Base-by-base conservation (phyloP, 1,140 invertebrate genomes). In the Campoletis sonorensis region DNA sequence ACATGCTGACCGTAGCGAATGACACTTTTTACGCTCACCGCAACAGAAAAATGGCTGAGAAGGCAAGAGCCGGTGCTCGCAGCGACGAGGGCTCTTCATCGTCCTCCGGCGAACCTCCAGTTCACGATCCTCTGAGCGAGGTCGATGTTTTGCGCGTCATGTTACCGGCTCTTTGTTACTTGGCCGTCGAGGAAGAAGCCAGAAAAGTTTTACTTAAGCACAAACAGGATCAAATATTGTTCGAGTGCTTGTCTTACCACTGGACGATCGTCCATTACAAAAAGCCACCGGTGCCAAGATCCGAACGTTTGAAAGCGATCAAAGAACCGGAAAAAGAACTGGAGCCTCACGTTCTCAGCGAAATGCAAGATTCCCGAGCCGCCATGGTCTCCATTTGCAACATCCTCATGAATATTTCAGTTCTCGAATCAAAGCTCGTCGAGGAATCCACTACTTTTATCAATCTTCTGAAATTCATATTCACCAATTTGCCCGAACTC, bases 381-480 rank as follows among this genome's bases (percentile, higher is more conserved):
- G 96, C 97, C 0, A 96, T 98, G 93, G 95, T 97, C 26, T 96
- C 97, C 78, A 94, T 97, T 2, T 98, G 97, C 90, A 98, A 98
- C 85, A 95, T 98, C 67, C 95, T 98, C 61, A 97, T 98, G 96
- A 98, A 98, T 87, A 94, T 98, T 0, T 96, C 96, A 16, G 97
- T 98, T 0, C 89, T 98, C 33, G 97, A 98, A 89, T 94, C 95
- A 0, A 96, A 97, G 89, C 90, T 96, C 21, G 96, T 97, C 5
- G 95, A 97, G 87, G 94, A 95, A 80, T 96, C 95, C 75, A 89
- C 94, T 26, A 92, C 96, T 7, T 98, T 98, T 89, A 94, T 95
- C 79, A 94, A 95, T 67, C 90, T 98, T 8, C 91, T 98, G 18
- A 97, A 97, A 88, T 98, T 98, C 87, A 95, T 97, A 58, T 96